phyloP scores from a whole-genome alignment of 2,797 vertebrate species.

The Gymnopithys bicolor region DNA sequence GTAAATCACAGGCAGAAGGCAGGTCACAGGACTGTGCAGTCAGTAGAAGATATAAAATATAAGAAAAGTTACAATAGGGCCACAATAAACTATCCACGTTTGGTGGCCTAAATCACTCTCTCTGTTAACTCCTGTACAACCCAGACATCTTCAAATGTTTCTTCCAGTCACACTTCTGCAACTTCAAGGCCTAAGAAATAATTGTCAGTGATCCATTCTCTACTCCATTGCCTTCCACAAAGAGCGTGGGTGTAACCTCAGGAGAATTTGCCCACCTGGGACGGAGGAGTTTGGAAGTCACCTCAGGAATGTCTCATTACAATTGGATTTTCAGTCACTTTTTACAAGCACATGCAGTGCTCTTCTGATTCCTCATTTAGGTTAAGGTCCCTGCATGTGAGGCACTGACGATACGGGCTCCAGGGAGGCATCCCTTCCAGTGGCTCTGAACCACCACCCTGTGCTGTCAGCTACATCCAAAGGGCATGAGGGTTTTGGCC shows the following conservation, averaged over 20 bases:
- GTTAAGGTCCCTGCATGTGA: not conserved
- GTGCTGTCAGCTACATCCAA: fast-evolving
- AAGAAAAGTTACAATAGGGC: conserved; percentile 29
- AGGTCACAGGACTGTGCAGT: conserved; percentile 17
- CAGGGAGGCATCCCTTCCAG: not conserved
- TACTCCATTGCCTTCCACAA: fast-evolving
- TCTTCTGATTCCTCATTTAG: not conserved
- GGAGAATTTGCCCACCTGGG: not conserved
- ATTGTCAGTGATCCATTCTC: not conserved
- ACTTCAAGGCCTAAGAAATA: not conserved
- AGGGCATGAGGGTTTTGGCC: not conserved
- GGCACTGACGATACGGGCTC: not conserved
- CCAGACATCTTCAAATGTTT: not conserved
- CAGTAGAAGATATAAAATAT: conserved; percentile 50
- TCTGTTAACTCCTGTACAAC: conserved; percentile 4
- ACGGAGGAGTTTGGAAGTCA: not conserved
- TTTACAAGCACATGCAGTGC: not conserved
- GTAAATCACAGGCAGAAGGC: conserved; percentile 58
- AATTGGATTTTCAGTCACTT: not conserved
- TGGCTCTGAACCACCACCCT: fast-evolving
- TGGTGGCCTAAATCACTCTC: not conserved
- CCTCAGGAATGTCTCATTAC: conserved; percentile 14
- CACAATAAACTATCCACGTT: conserved; percentile 15
- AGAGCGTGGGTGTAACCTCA: not conserved
- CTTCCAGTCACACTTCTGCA: not conserved